These are phyloP conservation scores for Sesia bembeciformis DNA, from an alignment of 2,888 invertebrate genomes.

Conservation along the genomic window DNA sequence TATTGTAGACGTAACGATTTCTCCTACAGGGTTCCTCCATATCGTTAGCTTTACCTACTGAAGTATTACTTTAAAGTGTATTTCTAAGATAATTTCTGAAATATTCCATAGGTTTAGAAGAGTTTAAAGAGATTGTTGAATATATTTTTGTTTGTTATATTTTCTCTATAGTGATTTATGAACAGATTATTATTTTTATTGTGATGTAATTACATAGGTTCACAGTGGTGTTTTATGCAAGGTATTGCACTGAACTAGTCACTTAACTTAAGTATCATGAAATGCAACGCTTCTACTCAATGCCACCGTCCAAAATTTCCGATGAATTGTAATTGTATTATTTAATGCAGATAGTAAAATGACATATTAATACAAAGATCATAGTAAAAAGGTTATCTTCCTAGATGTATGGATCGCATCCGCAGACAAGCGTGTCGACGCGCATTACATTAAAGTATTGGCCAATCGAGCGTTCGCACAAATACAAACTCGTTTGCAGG, in stretches of 20 bases:
- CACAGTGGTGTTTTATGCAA: background rate
- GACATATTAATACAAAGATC: too few species aligned
- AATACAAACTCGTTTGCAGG: too few species aligned
- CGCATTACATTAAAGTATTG: too few species aligned
- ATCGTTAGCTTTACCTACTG: slow-evolving; percentile 71
- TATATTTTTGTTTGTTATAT: slow-evolving; percentile 21
- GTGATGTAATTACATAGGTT: background rate
- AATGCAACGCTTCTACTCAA: slow-evolving; percentile 32
- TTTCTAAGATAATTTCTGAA: slow-evolving; percentile 46
- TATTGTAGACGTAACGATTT: slow-evolving; percentile 54
- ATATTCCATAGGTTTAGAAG: slow-evolving; percentile 60
- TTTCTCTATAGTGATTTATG: slow-evolving; percentile 2
- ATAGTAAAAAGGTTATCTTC: too few species aligned
- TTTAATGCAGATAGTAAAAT: too few species aligned
- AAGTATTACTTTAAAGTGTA: slow-evolving; percentile 66
- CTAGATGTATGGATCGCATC: too few species aligned
- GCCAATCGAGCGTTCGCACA: too few species aligned
- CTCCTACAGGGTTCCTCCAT: slow-evolving; percentile 72
- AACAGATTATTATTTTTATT: slow-evolving; percentile 1
- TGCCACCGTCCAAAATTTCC: slow-evolving; percentile 34
- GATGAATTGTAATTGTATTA: background rate
- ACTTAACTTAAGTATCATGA: slow-evolving; percentile 8
- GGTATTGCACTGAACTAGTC: slow-evolving; percentile 1
- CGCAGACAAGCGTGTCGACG: too few species aligned
- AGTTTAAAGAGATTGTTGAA: slow-evolving; percentile 32